Base-by-base conservation (phyloP, 2,888 invertebrate species). In the Drosophila mulleri region DNA sequence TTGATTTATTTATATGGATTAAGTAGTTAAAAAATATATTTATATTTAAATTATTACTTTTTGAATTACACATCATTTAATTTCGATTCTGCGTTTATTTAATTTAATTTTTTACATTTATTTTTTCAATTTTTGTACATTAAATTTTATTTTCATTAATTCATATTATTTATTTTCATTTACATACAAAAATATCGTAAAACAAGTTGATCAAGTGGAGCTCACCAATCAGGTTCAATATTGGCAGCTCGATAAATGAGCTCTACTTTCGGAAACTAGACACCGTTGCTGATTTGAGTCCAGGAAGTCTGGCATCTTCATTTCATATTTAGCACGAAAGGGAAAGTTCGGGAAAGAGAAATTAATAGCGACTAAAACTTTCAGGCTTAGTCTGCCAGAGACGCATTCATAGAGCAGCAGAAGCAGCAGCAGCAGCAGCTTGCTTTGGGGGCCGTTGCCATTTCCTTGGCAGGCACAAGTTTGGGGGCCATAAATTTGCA, bases 311-410 rank as follows among this genome's bases (percentile, higher is more conserved):
- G 39, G 62, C 58, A 62, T 42, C 69, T 69, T 72, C 69, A 65
- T 65, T 78, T 78, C 80, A 82, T 84, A 80, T 68, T 82, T 64
- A 47, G 48, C 23, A 42, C 41, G 64, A 78, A 72, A 79, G 80
- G 59, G 82, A 79, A 82, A 81, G 80, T 75, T 62, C 59, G 58
- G 54, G 58, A 48, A 50, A 45, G 79, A 64, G 72, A 85, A 88
- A 85, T 88, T 78, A 86, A 82, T 83, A 78, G 82, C 84, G 62
- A 69, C 67, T 65, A 68, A 78, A 80, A 86, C 75, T 88, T 86
- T 80, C 75, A 74, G 75, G 67, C 82, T 54, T 52, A 44, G 57
- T 65, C 59, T 73, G 63, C 53, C 70, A 76, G 78, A 68, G 78
- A 68, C 56, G 67, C 72, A 68, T 50, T 54, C 63, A 54, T 57